Evolutionary conservation across 2,797 vertebrate genomes (phyloP).

Genomic region (Urosaurus nigricauda): DNA sequence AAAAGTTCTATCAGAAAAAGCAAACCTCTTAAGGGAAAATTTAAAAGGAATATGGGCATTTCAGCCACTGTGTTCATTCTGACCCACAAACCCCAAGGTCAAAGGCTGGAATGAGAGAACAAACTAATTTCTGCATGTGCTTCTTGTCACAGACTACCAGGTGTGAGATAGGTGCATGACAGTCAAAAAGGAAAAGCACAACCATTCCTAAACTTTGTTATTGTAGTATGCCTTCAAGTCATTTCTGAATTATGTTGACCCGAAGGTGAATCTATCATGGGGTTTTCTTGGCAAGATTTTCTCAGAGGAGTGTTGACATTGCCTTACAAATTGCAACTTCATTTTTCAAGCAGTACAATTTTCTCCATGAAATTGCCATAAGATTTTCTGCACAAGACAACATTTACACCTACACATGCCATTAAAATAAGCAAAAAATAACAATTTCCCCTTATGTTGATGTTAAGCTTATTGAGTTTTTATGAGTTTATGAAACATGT

Average conservation of each 20-base stretch:
- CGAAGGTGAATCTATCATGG: too few species aligned
- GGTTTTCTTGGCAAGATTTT: too few species aligned
- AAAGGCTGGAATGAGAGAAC: neutral
- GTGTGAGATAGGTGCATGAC: neutral
- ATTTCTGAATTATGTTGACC: too few species aligned
- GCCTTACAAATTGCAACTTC: neutral
- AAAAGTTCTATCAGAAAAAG: neutral
- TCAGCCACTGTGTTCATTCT: neutral
- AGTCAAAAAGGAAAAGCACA: too few species aligned
- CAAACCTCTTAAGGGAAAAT: neutral
- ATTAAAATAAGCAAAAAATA: neutral
- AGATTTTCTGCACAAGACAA: neutral
- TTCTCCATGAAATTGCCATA: neutral
- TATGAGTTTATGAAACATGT: neutral
- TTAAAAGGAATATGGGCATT: neutral
- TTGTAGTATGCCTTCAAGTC: too few species aligned
- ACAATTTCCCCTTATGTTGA: neutral
- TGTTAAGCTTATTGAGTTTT: neutral
- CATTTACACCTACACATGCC: neutral
- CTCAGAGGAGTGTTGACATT: too few species aligned
- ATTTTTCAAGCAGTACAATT: neutral
- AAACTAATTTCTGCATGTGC: neutral
- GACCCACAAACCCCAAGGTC: neutral
- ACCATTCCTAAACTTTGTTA: too few species aligned
- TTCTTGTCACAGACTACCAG: neutral